Evolutionary conservation across 2,797 vertebrate species (phyloP).

Genomic region (Alcedo atthis): DNA sequence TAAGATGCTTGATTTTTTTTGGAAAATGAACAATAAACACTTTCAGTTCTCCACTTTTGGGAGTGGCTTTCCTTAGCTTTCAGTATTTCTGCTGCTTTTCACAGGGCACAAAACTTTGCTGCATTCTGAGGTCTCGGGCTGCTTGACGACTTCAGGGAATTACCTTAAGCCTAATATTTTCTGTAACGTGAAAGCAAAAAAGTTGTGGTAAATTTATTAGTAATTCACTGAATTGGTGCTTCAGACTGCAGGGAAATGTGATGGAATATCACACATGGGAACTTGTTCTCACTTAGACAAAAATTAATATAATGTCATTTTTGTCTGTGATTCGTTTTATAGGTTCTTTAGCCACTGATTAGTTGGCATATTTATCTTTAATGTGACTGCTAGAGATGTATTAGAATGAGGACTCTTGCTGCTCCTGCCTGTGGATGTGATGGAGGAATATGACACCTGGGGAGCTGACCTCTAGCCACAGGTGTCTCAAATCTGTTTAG

Average conservation of each 20-base stretch:
- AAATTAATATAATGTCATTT: not conserved
- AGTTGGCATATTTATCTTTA: too few species aligned
- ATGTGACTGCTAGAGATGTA: not conserved
- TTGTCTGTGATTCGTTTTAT: not conserved
- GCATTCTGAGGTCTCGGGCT: not conserved
- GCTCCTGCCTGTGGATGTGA: not conserved
- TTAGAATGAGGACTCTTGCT: not conserved
- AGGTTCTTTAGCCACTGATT: not conserved
- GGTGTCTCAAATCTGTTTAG: not conserved
- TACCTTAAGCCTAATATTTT: not conserved
- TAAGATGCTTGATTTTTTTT: not conserved
- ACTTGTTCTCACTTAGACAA: not conserved
- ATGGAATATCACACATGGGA: not conserved
- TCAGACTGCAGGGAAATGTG: not conserved
- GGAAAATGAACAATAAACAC: constrained; percentile 14
- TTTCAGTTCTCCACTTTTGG: not conserved
- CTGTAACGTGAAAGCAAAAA: not conserved
- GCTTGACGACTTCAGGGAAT: not conserved
- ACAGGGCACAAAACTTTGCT: not conserved
- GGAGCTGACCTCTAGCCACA: not conserved
- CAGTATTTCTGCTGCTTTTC: not conserved
- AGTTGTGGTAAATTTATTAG: not conserved
- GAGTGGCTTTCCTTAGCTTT: not conserved
- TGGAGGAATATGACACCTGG: not conserved
- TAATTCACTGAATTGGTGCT: not conserved